These are phyloP conservation scores for Ischnus inquisitorius DNA, from an alignment of 2,888 invertebrate genomes.

Conservation along the genomic window DNA sequence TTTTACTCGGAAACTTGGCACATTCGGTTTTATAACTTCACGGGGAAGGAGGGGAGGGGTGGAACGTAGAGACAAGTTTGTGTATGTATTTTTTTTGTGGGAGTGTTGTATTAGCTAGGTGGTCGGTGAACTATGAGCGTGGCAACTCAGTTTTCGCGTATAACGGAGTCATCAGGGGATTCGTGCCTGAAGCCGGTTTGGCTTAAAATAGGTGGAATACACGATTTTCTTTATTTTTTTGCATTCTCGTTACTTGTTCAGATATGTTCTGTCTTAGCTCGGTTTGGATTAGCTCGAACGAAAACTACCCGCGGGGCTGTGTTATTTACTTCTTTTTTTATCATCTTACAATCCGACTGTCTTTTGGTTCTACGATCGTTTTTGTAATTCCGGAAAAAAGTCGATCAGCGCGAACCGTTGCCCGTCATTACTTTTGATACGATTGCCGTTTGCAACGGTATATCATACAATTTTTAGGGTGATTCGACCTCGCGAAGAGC, in stretches of 20 bases:
- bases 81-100: constrained; percentile 17
- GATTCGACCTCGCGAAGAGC: background rate
- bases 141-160: constrained; percentile 45
- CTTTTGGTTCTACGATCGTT: constrained; percentile 36
- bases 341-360: constrained; percentile 44
- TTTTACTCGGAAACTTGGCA: constrained; percentile 67
- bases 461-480: background rate
- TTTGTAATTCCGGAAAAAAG: constrained; percentile 37
- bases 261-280: constrained; percentile 21
- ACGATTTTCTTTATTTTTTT: constrained; percentile 33
- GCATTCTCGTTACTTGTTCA: constrained; percentile 29
- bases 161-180: constrained; percentile 53
- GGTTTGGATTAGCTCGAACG: constrained; percentile 41
- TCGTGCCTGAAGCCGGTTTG: constrained; percentile 63
- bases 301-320: background rate
- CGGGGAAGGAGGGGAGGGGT: constrained; percentile 21
- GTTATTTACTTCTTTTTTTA: constrained; percentile 46
- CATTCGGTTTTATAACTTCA: constrained; percentile 49
- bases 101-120: constrained; percentile 45
- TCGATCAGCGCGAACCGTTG: constrained; percentile 29
- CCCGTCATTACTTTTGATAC: constrained; percentile 14
- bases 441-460: background rate
- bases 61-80: constrained; percentile 39
- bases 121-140: constrained; percentile 13
- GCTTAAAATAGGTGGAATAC: constrained; percentile 41